phyloP scores from a whole-genome alignment of 2,888 invertebrate species.

The Microctonus hyperodae region DNA sequence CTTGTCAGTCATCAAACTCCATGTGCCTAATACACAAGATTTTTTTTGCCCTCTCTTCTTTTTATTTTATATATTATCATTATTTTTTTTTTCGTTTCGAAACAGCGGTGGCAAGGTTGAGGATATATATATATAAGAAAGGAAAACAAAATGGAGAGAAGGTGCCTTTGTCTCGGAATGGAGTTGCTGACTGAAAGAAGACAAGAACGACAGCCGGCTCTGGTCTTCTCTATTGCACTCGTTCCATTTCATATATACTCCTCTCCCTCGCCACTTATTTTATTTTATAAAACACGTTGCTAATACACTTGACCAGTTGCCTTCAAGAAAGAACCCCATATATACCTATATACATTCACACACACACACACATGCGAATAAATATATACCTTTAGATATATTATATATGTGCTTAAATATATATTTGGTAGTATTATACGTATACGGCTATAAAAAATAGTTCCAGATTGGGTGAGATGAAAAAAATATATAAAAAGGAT shows the following conservation, averaged over 20 bases:
- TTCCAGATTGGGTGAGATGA: constrained; percentile 14
- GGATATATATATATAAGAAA: constrained; percentile 28
- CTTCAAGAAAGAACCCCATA: constrained; percentile 5
- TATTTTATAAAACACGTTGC: constrained; percentile 15
- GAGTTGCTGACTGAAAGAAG: constrained; percentile 14
- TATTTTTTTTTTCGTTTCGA: constrained; percentile 17
- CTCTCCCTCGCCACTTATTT: constrained; percentile 22
- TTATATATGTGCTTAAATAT: too few relatives aligned
- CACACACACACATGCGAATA: too few relatives aligned
- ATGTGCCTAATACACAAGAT: too few relatives aligned
- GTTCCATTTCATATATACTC: neutral
- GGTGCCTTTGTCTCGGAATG: constrained; percentile 3
- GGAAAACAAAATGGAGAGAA: constrained; percentile 21
- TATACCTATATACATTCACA: too few relatives aligned
- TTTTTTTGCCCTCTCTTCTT: neutral
- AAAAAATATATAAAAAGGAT: constrained; percentile 24
- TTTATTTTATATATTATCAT: neutral
- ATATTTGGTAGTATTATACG: too few relatives aligned
- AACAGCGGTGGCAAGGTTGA: constrained; percentile 20
- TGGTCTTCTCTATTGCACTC: constrained; percentile 2
- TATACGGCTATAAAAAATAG: too few relatives aligned
- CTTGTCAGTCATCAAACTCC: neutral
- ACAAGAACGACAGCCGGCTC: constrained; percentile 16
- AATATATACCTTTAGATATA: too few relatives aligned
- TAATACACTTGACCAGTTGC: constrained; percentile 7